Conservation (phyloP, 1,140 invertebrate genomes). For the Anastatus disparis region DNA sequence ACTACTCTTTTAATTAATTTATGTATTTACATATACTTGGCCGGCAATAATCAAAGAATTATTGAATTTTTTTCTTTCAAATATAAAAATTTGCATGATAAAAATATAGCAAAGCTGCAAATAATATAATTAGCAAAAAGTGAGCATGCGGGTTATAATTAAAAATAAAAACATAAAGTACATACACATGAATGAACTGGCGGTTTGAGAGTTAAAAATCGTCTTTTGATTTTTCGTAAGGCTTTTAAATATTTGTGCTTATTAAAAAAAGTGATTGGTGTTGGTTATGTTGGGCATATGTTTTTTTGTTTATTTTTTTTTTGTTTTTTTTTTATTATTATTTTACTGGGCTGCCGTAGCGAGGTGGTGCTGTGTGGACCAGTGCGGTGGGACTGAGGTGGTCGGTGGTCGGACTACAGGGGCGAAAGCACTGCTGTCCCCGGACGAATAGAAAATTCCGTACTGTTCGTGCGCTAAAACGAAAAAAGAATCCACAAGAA, state of each 20-base stretch:
- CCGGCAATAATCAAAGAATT: too few species aligned
- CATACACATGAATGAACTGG: slow-evolving; percentile 35
- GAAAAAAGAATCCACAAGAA: slow-evolving; percentile 58
- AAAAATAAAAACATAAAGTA: slow-evolving; percentile 35
- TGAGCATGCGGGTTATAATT: slow-evolving; percentile 18
- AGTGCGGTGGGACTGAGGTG: slow-evolving; percentile 69
- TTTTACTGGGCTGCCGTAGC: slow-evolving; percentile 70
- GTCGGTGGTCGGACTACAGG: slow-evolving; percentile 71
- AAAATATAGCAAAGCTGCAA: slow-evolving; percentile 10
- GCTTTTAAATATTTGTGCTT: slow-evolving; percentile 16
- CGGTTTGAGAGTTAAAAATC: slow-evolving; percentile 8
- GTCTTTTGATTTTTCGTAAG: slow-evolving; percentile 20
- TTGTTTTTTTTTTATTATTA: slow-evolving; percentile 47
- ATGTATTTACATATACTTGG: too few species aligned
- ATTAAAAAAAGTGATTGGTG: slow-evolving; percentile 46
- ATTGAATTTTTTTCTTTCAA: too few species aligned
- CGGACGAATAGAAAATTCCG: slow-evolving; percentile 67
- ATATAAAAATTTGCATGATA: too few species aligned
- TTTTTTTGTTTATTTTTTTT: too few species aligned
- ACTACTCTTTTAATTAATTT: too few species aligned
- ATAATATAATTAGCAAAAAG: neutral
- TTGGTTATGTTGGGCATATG: slow-evolving; percentile 54
- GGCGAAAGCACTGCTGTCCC: slow-evolving; percentile 71
- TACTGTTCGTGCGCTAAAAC: slow-evolving; percentile 72
- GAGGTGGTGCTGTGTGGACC: slow-evolving; percentile 69